Conservation (phyloP, 2,113 vertebrate species). For the Megalops atlanticus region DNA sequence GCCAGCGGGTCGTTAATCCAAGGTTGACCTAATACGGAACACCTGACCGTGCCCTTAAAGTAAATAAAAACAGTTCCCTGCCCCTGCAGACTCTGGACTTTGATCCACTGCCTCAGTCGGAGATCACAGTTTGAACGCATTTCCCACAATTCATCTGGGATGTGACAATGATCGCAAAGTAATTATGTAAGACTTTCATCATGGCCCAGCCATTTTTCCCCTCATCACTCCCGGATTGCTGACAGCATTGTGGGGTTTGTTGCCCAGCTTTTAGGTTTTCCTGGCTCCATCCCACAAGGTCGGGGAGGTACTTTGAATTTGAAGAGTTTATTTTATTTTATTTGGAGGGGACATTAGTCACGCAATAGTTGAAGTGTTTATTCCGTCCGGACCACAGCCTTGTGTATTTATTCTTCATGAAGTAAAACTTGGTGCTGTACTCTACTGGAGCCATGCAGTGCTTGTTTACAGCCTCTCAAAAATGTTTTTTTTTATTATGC, state of each 20-base stretch:
- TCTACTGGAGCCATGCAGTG: neutral
- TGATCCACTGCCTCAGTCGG: neutral
- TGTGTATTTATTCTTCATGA: neutral
- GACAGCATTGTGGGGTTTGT: neutral
- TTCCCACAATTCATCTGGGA: neutral
- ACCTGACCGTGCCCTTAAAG: neutral
- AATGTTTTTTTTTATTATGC: neutral
- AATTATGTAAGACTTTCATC: slow-evolving; percentile 7
- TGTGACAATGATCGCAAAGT: neutral
- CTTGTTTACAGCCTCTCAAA: neutral
- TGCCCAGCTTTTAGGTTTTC: neutral
- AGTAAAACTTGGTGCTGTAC: neutral
- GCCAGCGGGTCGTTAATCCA: neutral
- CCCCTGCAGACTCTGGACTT: neutral
- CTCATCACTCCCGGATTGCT: neutral
- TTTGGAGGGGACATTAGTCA: neutral
- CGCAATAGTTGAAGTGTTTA: slow-evolving; percentile 11
- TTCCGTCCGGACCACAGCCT: neutral
- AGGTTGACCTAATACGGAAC: slow-evolving; percentile 13
- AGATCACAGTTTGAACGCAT: neutral
- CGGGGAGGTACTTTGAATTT: slow-evolving; percentile 7
- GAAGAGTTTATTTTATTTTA: neutral
- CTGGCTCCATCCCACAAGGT: neutral
- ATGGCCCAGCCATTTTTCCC: neutral
- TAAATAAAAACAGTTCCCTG: neutral